Evolutionary conservation across 2,797 vertebrate species (phyloP), one percentile per base, ranked within the genome.

Genomic region (Acestrorhynchus altus): DNA sequence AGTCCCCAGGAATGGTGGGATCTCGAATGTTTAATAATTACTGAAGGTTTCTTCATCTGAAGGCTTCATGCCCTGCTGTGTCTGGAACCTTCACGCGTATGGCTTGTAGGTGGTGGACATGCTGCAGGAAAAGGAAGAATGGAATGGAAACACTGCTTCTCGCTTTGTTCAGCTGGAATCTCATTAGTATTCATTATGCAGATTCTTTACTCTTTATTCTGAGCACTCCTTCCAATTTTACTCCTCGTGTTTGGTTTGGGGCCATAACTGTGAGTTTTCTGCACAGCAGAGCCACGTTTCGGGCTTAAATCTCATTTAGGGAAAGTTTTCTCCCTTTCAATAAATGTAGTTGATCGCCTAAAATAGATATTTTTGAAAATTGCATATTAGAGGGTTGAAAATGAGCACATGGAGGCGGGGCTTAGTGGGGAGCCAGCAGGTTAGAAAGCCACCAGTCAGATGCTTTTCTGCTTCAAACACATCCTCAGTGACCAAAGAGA

Each of bases 141-240:
- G 12, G n/a, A 54, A 15, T 11, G 42, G 35, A 40, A 39, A 40
- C 18, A 22, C 4, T 28, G 44, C 24, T n/a, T 39, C 18, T 68
- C 16, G 31, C 26, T 68, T 31, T 51, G 46, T 49, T n/a, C 12
- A 16, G 12, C 64, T 67, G 15, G 46, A 47, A 42, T 22, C 24
- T 63, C 60, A 63, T 63, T 63, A 4, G 60, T 63, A 68, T 28
- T 49, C 26, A 51, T 49, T 68, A 68, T 51, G 65, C 16, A 68
- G 7, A 68, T 51, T 35, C 46, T 66, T 12, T 68, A 10, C 44
- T 51, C 46, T 51, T 51, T 68, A 68, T 68, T 68, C 64, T 18
- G 26, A 67, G 22, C 42, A 67, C 46, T 68, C 15, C 40, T 35
- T 51, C 46, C 22, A 44, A 31, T 47, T 68, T 51, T 31, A n/a